Base-by-base conservation (phyloP, 2,888 invertebrate species). In the Cosmopolites sordidus region DNA sequence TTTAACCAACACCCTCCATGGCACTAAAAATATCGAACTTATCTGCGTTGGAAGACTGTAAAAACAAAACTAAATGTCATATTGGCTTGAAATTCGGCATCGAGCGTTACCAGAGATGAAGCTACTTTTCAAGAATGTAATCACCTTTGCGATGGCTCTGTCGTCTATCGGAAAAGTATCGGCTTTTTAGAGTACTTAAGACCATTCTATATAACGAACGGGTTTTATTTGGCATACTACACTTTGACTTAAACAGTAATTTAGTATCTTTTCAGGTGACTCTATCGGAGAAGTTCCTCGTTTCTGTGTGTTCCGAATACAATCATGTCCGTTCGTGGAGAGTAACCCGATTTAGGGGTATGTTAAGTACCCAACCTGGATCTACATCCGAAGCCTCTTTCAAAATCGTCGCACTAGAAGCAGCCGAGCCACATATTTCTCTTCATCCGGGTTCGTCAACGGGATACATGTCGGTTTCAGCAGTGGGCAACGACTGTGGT, bases 321-420 rank as follows among this genome's bases (percentile, higher is more conserved):
- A 96, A 97, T 76, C 98, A 99, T 73, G 97, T 98, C 9, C 79
- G 98, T 17, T 94, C 94, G 47, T 99, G 98, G 98, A 87, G 90
- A 16, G 92, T 99, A 42, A 97, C 95, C 0, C 81, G 98, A 57
- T 99, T 99, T 74, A 81, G 97, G 33, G 97, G 98, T 6, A 97
- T 98, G 96, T 92, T 99, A 59, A 96, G 94, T 38, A 99, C 98
- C 0, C 98, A 99, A 73, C 99, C 98, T 0, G 98, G 98, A 2
- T 95, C 96, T 5, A 95, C 94, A 38, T 95, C 97, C 1, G 87
- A 97, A 64, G 95, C 98, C 0, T 96, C 96, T 5, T 99, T 97
- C 76, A 97, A 97, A 75, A 90, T 96, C 54, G 80, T 94, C n/a
- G 89, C 92, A 0, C 72, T 95, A 27, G 83, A 83, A 65, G 81